Evolutionary conservation across 2,113 vertebrate species (phyloP), one percentile per base, ranked within the genome.

Genomic region (Phoxinus phoxinus): DNA sequence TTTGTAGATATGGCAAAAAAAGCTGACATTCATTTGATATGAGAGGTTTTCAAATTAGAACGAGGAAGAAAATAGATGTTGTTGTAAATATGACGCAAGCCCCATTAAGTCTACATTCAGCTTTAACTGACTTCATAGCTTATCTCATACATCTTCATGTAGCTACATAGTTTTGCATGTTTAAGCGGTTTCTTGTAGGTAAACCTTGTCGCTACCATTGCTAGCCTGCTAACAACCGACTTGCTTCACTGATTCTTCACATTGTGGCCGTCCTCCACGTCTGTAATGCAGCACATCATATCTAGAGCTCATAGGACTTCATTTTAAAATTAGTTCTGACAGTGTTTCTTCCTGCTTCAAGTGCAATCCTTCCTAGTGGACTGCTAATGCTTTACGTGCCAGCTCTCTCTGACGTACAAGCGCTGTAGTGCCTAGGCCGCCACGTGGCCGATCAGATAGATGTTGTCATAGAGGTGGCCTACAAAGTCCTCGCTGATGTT

Each of bases 391-490:
- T 88, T 83, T 56, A 72, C 30, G 56, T 25, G 65, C 23, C 61
- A 17, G 37, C 69, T 59, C 51, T 30, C 41, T 23, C 19, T 51
- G 10, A 13, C 17, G 23, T 25, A 7, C 59, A 27, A 53, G n/a
- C 21, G 11, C 46, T 58, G 37, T 74, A 81, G 91, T 35, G 56
- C n/a, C 87, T 96, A 99, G 19, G 97, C 97, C 89, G 98, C 98
- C 93, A 99, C 98, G 0, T 99, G 98, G 93, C 98, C 98, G 84
- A 99, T 96, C 93, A 99, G 96, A 95, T 99, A 99, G 87, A 99
- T 99, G 94, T 99, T 99, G 96, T 99, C 98, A 87, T 99, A 99
- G 88, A 99, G 98, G 89, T 99, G 98, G 83, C 98, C 98, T 84
- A 99, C 98, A 89, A 99, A 99, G 94, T 99, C 98, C 91, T 99